These are phyloP conservation scores for Pogonophryne albipinna DNA, from an alignment of 2,797 vertebrate species.

Conservation along the genomic window DNA sequence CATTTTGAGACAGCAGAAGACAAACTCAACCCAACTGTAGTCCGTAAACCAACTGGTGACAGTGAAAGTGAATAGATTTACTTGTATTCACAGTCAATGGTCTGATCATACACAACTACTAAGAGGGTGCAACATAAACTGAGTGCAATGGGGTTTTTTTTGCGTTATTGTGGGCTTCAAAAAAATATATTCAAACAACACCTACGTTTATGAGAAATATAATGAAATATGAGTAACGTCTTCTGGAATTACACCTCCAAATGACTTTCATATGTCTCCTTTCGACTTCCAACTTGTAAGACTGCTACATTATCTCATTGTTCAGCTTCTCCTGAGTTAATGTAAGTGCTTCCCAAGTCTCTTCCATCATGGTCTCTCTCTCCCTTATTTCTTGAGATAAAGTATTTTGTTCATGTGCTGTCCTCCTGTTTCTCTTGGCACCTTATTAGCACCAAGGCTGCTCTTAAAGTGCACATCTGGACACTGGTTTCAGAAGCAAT, in stretches of 20 bases:
- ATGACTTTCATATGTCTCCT: not conserved
- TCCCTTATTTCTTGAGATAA: conserved; percentile 42
- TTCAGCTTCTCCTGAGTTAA: conserved; percentile 18
- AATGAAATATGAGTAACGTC: not conserved
- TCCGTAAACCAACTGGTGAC: no score
- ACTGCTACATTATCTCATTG: conserved; percentile 14
- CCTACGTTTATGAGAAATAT: not conserved
- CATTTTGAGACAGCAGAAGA: no score
- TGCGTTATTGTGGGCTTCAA: not conserved
- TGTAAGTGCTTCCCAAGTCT: conserved; percentile 22
- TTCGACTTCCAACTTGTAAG: not conserved
- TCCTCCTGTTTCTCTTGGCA: conserved; percentile 80
- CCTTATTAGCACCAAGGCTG: conserved; percentile 77
- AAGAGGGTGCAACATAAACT: not conserved
- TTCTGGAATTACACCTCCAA: not conserved
- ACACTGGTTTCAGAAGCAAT: conserved; percentile 57
- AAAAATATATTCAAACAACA: not conserved
- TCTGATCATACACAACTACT: not conserved
- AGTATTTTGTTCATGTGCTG: conserved; percentile 70
- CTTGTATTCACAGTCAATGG: no score
- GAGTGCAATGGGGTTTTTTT: not conserved
- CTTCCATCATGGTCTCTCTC: conserved; percentile 37
- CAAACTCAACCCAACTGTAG: no score
- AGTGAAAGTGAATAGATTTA: no score
- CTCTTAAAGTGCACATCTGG: conserved; percentile 74